A percentile compares a stretch with the other conserved stretches of the same genome.
phyloP scores from a whole-genome alignment of 1,140 invertebrate genomes.

The Eupristina koningsbergeri region DNA sequence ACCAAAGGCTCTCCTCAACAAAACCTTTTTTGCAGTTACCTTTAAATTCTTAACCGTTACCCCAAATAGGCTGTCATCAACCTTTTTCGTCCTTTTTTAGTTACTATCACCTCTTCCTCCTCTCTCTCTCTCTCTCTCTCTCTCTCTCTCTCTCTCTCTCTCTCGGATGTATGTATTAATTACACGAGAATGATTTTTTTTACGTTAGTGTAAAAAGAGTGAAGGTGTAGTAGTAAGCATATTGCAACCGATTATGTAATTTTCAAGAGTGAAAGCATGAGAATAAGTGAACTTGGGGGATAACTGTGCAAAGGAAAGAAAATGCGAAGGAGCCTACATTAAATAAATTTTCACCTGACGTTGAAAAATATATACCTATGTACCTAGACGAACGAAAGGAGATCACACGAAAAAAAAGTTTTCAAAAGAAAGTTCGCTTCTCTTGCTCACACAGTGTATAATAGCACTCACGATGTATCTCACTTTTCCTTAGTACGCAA shows the following conservation, averaged over 20 bases:
- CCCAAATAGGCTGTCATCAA: not conserved
- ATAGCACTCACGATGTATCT: not conserved
- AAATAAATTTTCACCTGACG: no score
- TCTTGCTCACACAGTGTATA: not conserved
- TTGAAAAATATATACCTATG: no score
- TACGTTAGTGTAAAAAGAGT: not conserved
- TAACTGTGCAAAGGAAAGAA: not conserved
- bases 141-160: not conserved
- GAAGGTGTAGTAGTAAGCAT: not conserved
- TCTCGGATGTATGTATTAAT: not conserved
- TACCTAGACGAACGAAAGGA: not conserved
- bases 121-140: conserved; percentile 34
- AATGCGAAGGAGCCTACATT: conserved; percentile 7
- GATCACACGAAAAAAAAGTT: not conserved
- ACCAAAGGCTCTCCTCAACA: not conserved
- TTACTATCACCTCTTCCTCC: not conserved
- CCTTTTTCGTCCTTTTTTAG: not conserved
- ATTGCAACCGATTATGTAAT: conserved; percentile 6
- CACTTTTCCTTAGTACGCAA: not conserved
- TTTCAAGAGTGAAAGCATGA: not conserved
- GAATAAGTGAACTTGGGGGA: not conserved
- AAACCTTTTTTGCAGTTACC: conserved; percentile 39
- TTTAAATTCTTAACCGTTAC: conserved; percentile 58
- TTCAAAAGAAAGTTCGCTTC: not conserved
- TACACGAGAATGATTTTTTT: not conserved